Conservation (phyloP, 2,113 vertebrate genomes). For the Amphiprion ocellaris region DNA sequence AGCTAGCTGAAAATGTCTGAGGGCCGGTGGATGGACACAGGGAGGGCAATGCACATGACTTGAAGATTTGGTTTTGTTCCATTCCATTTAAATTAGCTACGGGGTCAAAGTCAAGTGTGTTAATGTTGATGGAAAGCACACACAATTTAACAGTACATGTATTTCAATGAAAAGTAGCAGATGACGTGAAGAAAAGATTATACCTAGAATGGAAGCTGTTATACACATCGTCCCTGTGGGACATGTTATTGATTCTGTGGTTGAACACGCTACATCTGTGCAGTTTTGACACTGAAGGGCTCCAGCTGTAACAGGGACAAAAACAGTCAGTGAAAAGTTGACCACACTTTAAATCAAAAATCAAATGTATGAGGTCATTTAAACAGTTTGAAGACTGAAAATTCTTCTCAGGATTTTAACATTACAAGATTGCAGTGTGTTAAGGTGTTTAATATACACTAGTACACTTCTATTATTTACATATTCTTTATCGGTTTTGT, state of each 20-base stretch:
- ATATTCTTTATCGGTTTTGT: too few species aligned
- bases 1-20: background rate
- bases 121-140: background rate
- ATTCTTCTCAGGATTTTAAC: too few species aligned
- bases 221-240: background rate
- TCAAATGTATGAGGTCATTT: too few species aligned
- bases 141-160: too few species aligned
- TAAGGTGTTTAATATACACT: too few species aligned
- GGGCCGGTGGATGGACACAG: background rate
- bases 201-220: conserved; percentile 21
- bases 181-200: background rate
- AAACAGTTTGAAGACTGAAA: too few species aligned
- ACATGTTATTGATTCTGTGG: fast-evolving
- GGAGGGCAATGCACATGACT: background rate
- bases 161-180: background rate
- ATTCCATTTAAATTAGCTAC: background rate
- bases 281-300: conserved; percentile 30
- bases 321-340: background rate
- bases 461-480: too few species aligned
- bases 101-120: conserved; percentile 2
- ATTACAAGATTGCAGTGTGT: too few species aligned
- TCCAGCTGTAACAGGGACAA: conserved; percentile 8
- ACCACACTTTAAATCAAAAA: too few species aligned
- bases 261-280: background rate
- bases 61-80: fast-evolving